Conservation (phyloP, 2,888 invertebrate genomes). For the Limnephilus rhombicus region DNA sequence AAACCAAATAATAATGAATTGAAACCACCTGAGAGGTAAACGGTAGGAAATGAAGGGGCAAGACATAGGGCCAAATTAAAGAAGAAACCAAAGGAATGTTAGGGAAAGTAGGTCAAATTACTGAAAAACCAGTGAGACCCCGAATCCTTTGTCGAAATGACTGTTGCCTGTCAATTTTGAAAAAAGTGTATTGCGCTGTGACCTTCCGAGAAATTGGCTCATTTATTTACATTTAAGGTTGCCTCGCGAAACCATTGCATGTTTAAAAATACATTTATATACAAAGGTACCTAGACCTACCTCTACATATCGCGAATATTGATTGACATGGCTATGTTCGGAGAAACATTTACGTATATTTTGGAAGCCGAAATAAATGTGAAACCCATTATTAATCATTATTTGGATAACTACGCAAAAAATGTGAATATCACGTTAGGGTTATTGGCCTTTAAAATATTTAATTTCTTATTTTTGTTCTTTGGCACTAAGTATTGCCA, state of each 20-base stretch:
- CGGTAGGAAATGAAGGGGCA: background rate
- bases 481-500: too few relatives aligned
- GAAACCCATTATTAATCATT: background rate
- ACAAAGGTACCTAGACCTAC: too few relatives aligned
- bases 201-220: background rate
- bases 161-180: background rate
- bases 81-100: constrained; percentile 14
- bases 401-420: background rate
- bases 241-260: background rate
- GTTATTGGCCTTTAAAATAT: too few relatives aligned
- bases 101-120: background rate
- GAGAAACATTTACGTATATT: background rate
- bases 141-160: background rate
- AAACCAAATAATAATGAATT: constrained; percentile 52
- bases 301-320: background rate
- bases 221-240: background rate
- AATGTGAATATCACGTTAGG: background rate
- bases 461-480: too few relatives aligned
- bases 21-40: constrained; percentile 42
- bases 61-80: constrained; percentile 38
- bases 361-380: background rate
- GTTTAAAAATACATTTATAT: too few relatives aligned
- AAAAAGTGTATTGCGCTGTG: background rate
- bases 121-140: background rate
- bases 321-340: background rate